phyloP scores from a whole-genome alignment of 2,888 invertebrate species.

The Sepioteuthis lessoniana region DNA sequence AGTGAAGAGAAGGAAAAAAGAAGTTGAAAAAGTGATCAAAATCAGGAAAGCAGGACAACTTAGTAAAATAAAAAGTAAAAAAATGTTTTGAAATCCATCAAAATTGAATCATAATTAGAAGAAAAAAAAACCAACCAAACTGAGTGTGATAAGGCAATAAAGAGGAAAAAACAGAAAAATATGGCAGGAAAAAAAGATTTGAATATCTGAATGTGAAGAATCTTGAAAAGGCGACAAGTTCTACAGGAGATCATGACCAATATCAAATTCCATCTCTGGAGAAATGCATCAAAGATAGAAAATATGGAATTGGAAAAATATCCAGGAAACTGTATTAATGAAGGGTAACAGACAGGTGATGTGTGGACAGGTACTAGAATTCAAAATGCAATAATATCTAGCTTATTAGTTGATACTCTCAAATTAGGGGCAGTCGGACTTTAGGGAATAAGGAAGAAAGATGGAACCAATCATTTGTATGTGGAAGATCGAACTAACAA shows the following conservation, averaged over 20 bases:
- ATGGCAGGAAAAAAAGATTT: neutral
- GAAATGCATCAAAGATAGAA: too few species aligned
- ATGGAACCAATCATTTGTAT: too few species aligned
- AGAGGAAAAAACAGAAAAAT: neutral
- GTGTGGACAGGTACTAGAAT: neutral
- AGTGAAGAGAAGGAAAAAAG: too few species aligned
- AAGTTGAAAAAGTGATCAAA: too few species aligned
- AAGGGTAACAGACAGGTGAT: neutral
- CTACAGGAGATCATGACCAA: neutral
- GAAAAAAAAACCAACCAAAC: neutral
- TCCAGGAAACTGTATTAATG: neutral
- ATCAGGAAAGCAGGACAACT: too few species aligned
- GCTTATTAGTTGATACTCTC: neutral
- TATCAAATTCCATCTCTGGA: neutral
- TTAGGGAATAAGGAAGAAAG: too few species aligned
- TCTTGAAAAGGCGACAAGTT: neutral
- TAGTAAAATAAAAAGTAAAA: too few species aligned
- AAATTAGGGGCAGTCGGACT: neutral
- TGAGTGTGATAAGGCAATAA: neutral
- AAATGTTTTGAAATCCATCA: neutral
- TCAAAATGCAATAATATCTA: neutral
- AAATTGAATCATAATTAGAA: neutral
- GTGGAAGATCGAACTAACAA: too few species aligned
- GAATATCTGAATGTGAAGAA: neutral
- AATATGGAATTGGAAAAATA: neutral